Percentiles rank a stretch among this genome's conserved stretches.
These are phyloP conservation scores for Plecotus auritus DNA, from an alignment of 2,113 vertebrate species.

Conservation along the genomic window DNA sequence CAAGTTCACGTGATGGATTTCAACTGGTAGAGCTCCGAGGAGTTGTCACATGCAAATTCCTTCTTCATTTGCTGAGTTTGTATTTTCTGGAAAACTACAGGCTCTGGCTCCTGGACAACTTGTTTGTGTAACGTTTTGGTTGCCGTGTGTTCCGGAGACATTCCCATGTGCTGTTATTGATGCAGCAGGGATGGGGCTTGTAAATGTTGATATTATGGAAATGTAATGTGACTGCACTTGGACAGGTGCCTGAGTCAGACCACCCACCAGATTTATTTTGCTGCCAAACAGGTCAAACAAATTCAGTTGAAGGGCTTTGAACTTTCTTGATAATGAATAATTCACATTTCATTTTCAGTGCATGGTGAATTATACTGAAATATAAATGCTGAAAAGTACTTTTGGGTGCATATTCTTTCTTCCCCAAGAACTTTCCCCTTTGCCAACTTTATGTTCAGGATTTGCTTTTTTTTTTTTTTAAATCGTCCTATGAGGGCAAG, in stretches of 20 bases:
- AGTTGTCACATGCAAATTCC: constrained; percentile 62
- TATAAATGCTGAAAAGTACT: constrained; percentile 28
- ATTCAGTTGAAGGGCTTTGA: constrained; percentile 62
- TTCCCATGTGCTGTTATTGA: constrained; percentile 71
- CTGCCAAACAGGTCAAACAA: constrained; percentile 73
- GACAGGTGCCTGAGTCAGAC: constrained; percentile 76
- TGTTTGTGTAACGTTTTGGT: constrained; percentile 71
- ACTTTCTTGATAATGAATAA: constrained; percentile 61
- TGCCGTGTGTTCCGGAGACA: constrained; percentile 78
- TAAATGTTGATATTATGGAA: constrained; percentile 73
- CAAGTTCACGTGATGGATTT: neutral
- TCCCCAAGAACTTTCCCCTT: neutral
- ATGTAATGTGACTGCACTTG: constrained; percentile 74
- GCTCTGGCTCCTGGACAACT: constrained; percentile 61
- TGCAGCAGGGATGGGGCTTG: constrained; percentile 71
- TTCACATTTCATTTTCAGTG: constrained; percentile 61
- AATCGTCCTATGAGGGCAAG: too few relatives aligned
- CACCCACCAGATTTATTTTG: constrained; percentile 80
- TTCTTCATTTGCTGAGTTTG: constrained; percentile 47
- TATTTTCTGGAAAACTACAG: constrained; percentile 65
- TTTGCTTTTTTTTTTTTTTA: neutral
- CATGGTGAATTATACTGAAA: constrained; percentile 29
- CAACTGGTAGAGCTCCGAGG: constrained; percentile 16
- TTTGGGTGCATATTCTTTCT: neutral
- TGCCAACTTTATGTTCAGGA: neutral